These are phyloP conservation scores for Physella acuta DNA, from an alignment of 1,140 invertebrate species.

Conservation along the genomic window DNA sequence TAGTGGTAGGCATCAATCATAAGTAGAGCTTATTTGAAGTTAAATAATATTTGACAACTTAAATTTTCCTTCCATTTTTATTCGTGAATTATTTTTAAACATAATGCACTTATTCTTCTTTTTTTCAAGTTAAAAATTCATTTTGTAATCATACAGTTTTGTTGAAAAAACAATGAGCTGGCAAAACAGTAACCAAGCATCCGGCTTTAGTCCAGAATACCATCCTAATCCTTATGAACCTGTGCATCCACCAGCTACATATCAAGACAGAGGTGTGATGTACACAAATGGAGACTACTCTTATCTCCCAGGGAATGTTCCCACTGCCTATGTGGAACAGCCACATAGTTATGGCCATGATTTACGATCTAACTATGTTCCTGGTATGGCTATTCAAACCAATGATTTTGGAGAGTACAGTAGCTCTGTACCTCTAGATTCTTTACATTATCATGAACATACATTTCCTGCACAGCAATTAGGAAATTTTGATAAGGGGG, in stretches of 20 bases:
- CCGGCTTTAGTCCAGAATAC: not conserved
- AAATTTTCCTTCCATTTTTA: no score
- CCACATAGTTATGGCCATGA: not conserved
- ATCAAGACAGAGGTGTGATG: not conserved
- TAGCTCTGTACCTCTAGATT: no score
- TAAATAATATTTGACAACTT: no score
- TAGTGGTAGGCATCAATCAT: no score
- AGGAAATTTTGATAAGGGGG: not conserved
- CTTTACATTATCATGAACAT: not conserved
- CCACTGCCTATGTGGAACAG: not conserved
- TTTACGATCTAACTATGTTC: not conserved
- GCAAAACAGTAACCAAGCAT: no score
- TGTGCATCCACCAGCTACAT: not conserved
- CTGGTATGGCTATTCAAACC: slow-evolving; percentile 6
- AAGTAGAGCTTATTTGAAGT: no score
- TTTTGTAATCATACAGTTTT: no score
- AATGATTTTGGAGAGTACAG: slow-evolving; percentile 2
- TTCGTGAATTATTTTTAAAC: no score
- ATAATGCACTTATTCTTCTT: no score
- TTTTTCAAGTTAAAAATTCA: no score
- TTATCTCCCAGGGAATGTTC: not conserved
- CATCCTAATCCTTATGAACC: not conserved
- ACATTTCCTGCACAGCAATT: not conserved
- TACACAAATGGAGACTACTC: not conserved
- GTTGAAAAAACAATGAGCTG: no score